A percentile compares a stretch with the other conserved stretches of the same genome.
phyloP scores from a whole-genome alignment of 92 coral and sea anemone species.

The Meandrina meandrites region DNA sequence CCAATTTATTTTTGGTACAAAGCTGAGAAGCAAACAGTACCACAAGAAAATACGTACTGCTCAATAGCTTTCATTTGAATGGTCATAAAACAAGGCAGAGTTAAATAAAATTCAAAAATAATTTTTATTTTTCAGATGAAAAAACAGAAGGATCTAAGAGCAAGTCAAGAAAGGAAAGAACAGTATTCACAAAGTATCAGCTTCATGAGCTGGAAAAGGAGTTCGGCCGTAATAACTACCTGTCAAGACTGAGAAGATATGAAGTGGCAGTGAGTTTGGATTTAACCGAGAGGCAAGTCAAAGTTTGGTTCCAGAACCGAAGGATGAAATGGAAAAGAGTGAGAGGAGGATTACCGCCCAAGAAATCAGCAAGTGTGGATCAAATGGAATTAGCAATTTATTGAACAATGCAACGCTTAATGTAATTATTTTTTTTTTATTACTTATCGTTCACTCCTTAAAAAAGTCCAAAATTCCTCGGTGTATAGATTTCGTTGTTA shows the following conservation, averaged over 20 bases:
- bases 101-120: neutral
- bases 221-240: slow-evolving; percentile 78
- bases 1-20: no score
- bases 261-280: slow-evolving; percentile 83
- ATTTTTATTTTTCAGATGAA: slow-evolving; percentile 40
- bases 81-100: neutral
- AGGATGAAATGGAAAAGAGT: slow-evolving; percentile 89
- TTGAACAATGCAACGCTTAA: slow-evolving; percentile 8
- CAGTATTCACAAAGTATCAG: slow-evolving; percentile 85
- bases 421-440: neutral
- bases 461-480: neutral
- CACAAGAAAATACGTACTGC: no score
- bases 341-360: slow-evolving; percentile 71
- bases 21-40: no score
- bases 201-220: slow-evolving; percentile 76
- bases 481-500: neutral
- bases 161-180: slow-evolving; percentile 80
- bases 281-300: slow-evolving; percentile 82
- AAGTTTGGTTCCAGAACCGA: slow-evolving; percentile 91
- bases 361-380: slow-evolving; percentile 39
- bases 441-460: neutral
- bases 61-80: no score
- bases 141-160: slow-evolving; percentile 63
- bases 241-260: slow-evolving; percentile 78
- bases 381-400: slow-evolving; percentile 47